These are phyloP conservation scores for Tachypleus tridentatus DNA, from an alignment of 1,140 invertebrate genomes.

Conservation along the genomic window DNA sequence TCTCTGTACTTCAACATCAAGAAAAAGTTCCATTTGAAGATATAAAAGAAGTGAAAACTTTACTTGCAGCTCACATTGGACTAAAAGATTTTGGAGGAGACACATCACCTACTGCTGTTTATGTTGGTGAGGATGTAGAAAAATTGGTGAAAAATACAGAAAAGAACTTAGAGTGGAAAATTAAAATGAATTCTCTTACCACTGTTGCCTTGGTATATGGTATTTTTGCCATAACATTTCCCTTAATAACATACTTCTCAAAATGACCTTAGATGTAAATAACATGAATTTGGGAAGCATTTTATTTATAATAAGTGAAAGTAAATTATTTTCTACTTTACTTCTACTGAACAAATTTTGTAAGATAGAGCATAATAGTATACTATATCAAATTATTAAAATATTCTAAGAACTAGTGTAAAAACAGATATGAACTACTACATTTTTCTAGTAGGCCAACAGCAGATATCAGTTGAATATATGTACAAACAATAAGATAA, in stretches of 20 bases:
- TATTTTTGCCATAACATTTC: constrained; percentile 27
- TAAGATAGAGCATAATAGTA: too few species aligned
- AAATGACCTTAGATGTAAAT: not conserved
- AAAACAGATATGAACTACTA: too few species aligned
- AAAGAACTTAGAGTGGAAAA: constrained; percentile 30
- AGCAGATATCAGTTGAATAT: too few species aligned
- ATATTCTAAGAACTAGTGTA: too few species aligned
- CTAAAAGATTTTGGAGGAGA: constrained; percentile 9
- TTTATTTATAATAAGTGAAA: too few species aligned
- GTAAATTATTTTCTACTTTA: too few species aligned
- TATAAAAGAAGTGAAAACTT: constrained; percentile 19
- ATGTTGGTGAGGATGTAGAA: constrained; percentile 31
- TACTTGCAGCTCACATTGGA: constrained; percentile 10
- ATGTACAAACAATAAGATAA: too few species aligned
- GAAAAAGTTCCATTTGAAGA: constrained; percentile 12
- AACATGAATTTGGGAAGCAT: too few species aligned
- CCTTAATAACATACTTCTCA: constrained; percentile 19
- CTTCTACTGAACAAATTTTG: too few species aligned
- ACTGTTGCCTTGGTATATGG: constrained; percentile 29
- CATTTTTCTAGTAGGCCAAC: too few species aligned
- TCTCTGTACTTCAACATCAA: constrained; percentile 24
- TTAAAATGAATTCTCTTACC: constrained; percentile 29
- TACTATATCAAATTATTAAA: too few species aligned
- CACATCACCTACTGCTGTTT: constrained; percentile 18
- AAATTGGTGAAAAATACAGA: constrained; percentile 27